A percentile compares a stretch with the other conserved stretches of the same genome.
Conservation (phyloP, 2,797 vertebrate genomes). For the Eleutherodactylus coqui region DNA sequence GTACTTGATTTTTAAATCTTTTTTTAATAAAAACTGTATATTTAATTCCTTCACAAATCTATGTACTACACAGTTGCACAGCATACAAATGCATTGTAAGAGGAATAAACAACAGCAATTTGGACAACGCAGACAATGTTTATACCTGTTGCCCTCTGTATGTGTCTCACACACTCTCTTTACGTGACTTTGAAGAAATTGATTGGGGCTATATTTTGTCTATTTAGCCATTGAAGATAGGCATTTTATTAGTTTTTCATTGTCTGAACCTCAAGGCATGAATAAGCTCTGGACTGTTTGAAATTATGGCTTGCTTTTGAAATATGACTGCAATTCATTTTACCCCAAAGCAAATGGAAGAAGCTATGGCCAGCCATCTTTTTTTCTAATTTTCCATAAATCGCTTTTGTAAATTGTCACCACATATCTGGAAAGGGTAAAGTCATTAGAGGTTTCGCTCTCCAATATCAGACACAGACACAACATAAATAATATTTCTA, state of each 20-base stretch:
- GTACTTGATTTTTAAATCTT: too few relatives aligned
- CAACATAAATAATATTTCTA: not conserved
- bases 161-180: not conserved
- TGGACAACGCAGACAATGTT: not conserved
- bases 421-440: not conserved
- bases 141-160: too few relatives aligned
- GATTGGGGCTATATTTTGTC: not conserved
- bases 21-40: too few relatives aligned
- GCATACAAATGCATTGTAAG: too few relatives aligned
- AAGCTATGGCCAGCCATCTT: not conserved
- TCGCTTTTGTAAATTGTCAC: not conserved
- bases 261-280: conserved; percentile 6
- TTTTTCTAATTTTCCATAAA: not conserved
- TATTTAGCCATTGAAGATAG: not conserved
- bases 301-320: too few relatives aligned
- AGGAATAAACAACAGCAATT: not conserved
- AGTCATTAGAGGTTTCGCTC: not conserved
- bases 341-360: conserved; percentile 3
- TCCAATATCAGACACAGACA: not conserved
- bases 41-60: too few relatives aligned
- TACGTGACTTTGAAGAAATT: not conserved
- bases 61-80: too few relatives aligned
- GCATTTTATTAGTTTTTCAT: conserved; percentile 5
- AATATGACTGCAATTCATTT: conserved; percentile 36
- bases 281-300: not conserved